These are phyloP conservation scores for Leptopilina syphax DNA, from an alignment of 2,888 invertebrate genomes.

Conservation along the genomic window DNA sequence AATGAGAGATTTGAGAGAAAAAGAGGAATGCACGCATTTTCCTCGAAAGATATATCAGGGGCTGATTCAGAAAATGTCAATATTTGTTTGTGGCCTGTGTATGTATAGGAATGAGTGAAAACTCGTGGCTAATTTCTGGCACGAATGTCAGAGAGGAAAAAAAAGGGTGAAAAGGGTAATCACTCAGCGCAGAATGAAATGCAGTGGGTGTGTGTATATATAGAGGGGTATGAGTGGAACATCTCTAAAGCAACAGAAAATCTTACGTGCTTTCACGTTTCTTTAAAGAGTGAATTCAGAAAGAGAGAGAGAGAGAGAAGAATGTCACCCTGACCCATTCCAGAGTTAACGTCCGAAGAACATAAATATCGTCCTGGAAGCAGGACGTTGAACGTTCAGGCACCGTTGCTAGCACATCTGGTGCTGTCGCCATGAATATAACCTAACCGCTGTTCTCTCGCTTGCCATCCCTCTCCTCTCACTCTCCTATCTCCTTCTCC, in stretches of 20 bases:
- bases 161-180: constrained; percentile 16
- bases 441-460: constrained; percentile 53
- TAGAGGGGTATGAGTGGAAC: not conserved
- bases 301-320: not conserved
- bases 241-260: not conserved
- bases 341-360: constrained; percentile 69
- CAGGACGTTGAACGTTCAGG: constrained; percentile 69
- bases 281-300: constrained; percentile 42
- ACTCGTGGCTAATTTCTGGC: constrained; percentile 2
- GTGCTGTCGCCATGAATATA: constrained; percentile 68
- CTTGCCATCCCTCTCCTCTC: constrained; percentile 22
- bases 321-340: constrained; percentile 1
- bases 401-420: constrained; percentile 64
- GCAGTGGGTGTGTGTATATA: not conserved
- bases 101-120: not conserved
- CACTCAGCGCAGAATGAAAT: constrained; percentile 4
- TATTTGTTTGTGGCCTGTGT: not conserved
- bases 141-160: not conserved
- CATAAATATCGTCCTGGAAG: constrained; percentile 72
- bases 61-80: constrained; percentile 13
- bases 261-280: constrained; percentile 50
- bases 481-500: constrained; percentile 11
- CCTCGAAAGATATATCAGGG: not conserved
- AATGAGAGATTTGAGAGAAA: too few species aligned
- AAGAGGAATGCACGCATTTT: constrained; percentile 5